A percentile compares a stretch with the other conserved stretches of the same genome.
Evolutionary conservation across 2,888 invertebrate species (phyloP).

Genomic region (Papilio elwesi): DNA sequence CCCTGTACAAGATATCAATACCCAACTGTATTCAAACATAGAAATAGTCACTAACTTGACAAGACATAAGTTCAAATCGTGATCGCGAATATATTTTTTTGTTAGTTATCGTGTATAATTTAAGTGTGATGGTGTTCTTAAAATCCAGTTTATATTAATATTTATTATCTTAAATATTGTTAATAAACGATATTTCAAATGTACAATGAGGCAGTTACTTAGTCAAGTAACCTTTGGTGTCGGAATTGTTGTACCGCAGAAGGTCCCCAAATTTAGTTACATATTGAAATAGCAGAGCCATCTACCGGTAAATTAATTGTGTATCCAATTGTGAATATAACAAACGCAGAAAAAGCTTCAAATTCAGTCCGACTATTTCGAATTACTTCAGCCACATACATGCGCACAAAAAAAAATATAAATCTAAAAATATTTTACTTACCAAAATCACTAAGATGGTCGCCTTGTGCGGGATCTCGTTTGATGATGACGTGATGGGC

Average conservation of each 20-base stretch:
- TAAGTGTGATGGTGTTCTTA: constrained; percentile 12
- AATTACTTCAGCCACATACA: not conserved
- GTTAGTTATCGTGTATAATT: constrained; percentile 21
- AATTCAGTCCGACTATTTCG: too few relatives aligned
- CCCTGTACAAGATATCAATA: too few relatives aligned
- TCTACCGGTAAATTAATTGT: too few relatives aligned
- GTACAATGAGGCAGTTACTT: not conserved
- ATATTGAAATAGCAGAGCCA: too few relatives aligned
- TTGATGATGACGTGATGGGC: constrained; percentile 92
- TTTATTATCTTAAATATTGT: constrained; percentile 2
- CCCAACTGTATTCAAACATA: not conserved
- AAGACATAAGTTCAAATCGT: constrained; percentile 24
- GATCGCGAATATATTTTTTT: constrained; percentile 12
- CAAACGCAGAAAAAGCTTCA: too few relatives aligned
- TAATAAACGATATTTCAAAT: not conserved
- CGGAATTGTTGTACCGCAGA: not conserved
- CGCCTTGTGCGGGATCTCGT: constrained; percentile 81
- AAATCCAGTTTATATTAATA: constrained; percentile 13
- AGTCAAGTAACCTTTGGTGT: not conserved
- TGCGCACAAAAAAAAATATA: too few relatives aligned
- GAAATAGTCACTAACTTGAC: constrained; percentile 15
- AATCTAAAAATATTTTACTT: constrained; percentile 60
- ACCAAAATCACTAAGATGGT: constrained; percentile 93
- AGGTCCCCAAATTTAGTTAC: not conserved
- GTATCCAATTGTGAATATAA: too few relatives aligned